Evolutionary conservation across 2,888 invertebrate genomes (phyloP), one percentile per base, ranked within the genome.

Genomic region (Chrysopilus asiliformis): DNA sequence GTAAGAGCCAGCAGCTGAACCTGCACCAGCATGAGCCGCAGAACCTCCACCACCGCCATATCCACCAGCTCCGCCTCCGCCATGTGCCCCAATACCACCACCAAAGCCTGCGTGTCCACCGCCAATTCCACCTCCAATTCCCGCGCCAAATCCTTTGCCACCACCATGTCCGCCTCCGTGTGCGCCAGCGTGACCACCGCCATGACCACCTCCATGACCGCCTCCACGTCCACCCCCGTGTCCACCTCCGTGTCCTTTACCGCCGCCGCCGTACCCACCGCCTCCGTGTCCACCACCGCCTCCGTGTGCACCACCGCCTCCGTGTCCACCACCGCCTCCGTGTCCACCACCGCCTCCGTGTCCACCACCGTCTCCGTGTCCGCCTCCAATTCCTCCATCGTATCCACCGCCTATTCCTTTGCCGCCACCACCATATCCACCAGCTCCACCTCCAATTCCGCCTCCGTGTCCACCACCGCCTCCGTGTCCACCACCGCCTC

Each of bases 51-150:
- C 8, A n/a, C 13, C 28, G 8, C 28, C 28, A 28, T 13, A 10
- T 12, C 28, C 28, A 3, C 28, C 22, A 10, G 10, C 7, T 10
- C 28, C 28, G 13, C 9, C 28, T 12, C 28, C 28, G 3, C 9
- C 10, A 12, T 13, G n/a, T 12, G n/a, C 13, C 13, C 28, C 28
- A 28, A 10, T 8, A 8, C 13, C 22, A 3, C 32, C 22, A 7
- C 20, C 12, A 24, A 12, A 13, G 14, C 32, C 32, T 9, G 13
- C 4, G 8, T 19, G 15, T 7, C 33, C 16, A 15, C 33, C 33
- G 6, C 33, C 33, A 24, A 13, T 4, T 4, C 33, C 16, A 10
- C 33, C 25, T 33, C 33, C 33, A 33, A 13, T 10, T 9, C 14
- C 13, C 4, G 26, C 34, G 3, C 34, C 26, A 15, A 16, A 7